Evolutionary conservation across 2,888 invertebrate genomes (phyloP), one percentile per base, ranked within the genome.

Genomic region (Ormyrus labotus): DNA sequence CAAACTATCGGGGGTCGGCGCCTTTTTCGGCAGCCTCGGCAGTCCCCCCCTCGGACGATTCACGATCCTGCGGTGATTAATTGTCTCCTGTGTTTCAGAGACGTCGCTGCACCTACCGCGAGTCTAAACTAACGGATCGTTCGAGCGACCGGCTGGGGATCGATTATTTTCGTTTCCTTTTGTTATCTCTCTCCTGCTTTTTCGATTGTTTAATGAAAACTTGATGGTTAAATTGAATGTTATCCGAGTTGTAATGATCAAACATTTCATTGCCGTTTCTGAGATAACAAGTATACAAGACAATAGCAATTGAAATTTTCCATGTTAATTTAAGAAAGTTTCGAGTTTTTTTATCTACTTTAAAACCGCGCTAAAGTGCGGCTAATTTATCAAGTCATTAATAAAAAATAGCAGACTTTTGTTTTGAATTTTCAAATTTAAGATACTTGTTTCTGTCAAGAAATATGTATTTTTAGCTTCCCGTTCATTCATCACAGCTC

Each of bases 41-140:
- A 47, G 45, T 5, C 19, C 13, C 72, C 73, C 68, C 80, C 50
- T 71, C 85, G 84, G 81, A 85, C 86, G 85, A 86, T 86, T 85
- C 86, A 85, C 86, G 87, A 87, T 87, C 84, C 85, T 85, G 84
- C 85, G 84, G 85, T 90, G 89, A 89, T 90, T 90, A 90, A 90
- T 90, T 87, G 87, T 85, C 87, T 86, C 85, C 83, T 85, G 85
- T 87, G 87, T 85, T 85, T 84, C 82, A 48, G 51, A 55, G 53
- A 53, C 61, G 57, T 63, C 34, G 68, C 55, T 78, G 72, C 72
- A 77, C 64, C 72, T 67, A 76, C 71, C 19, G 45, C 61, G 10
- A 58, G 51, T 50, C 76, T 68, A 63, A 76, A 67, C 80, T 80
- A 80, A 80, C 80, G 80, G 80, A 19, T 75, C 71, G 64, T 48